Evolutionary conservation across 2,113 vertebrate species (phyloP).

Genomic region (Rhea pennata): DNA sequence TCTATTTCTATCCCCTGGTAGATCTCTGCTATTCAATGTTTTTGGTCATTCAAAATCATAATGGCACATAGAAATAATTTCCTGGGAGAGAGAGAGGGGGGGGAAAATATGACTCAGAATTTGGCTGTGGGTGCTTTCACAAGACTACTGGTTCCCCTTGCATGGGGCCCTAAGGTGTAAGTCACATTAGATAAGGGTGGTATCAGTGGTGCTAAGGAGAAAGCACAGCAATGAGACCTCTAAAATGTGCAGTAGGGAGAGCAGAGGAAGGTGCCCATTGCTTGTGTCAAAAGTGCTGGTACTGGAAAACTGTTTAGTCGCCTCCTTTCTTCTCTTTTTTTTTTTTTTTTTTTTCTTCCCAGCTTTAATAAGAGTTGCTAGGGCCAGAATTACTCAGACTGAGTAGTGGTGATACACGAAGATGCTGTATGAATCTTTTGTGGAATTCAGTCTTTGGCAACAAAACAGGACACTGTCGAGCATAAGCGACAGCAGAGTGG

Average conservation of each 20-base stretch:
- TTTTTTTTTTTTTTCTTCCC: not conserved
- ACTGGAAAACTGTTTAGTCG: no score
- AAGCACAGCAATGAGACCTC: rapidly evolving
- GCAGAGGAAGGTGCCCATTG: not conserved
- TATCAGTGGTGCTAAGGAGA: not conserved
- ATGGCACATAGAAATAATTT: not conserved
- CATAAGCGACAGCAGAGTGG: not conserved
- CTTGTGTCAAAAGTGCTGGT: not conserved
- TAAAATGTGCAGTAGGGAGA: not conserved
- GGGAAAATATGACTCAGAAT: not conserved
- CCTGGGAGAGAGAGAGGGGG: no score
- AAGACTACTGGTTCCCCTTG: not conserved
- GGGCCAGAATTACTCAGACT: not conserved
- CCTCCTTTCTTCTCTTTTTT: not conserved
- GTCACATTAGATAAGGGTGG: rapidly evolving
- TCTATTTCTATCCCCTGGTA: not conserved
- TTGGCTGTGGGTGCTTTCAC: not conserved
- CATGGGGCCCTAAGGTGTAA: no score
- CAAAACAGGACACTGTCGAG: not conserved
- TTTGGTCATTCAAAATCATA: not conserved
- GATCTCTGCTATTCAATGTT: not conserved
- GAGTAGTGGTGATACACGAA: not conserved
- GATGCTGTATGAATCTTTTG: not conserved
- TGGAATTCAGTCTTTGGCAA: not conserved
- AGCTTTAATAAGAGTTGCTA: not conserved